Evolutionary conservation across 2,888 invertebrate genomes (phyloP).

Genomic region (Pegoplata infirma): DNA sequence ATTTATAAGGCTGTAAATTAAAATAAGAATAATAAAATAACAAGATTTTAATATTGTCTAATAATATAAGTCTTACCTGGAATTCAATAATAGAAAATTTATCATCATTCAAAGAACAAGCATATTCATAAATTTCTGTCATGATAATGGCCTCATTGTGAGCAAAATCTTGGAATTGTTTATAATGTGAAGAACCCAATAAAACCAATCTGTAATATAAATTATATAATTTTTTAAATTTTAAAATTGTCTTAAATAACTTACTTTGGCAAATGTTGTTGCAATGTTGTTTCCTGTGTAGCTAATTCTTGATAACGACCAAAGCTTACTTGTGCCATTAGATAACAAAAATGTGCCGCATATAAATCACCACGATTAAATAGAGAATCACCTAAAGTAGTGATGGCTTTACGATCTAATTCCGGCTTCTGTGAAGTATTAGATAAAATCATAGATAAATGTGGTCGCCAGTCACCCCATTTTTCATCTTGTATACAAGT

Average conservation of each 20-base stretch:
- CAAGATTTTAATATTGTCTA: not conserved
- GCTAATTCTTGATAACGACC: constrained; percentile 75
- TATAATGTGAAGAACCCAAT: constrained; percentile 86
- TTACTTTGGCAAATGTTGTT: constrained; percentile 72
- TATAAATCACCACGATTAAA: constrained; percentile 87
- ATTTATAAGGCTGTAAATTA: constrained; percentile 87
- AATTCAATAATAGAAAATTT: constrained; percentile 86
- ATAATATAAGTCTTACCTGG: constrained; percentile 82
- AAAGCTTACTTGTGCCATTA: constrained; percentile 82
- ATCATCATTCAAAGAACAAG: constrained; percentile 87
- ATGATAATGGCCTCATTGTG: constrained; percentile 92
- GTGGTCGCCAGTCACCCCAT: constrained; percentile 97
- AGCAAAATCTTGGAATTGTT: constrained; percentile 84
- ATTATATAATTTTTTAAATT: not conserved
- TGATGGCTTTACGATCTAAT: constrained; percentile 86
- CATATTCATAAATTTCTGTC: constrained; percentile 97
- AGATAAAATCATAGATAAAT: constrained; percentile 96
- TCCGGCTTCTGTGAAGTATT: constrained; percentile 88
- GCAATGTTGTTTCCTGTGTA: constrained; percentile 70
- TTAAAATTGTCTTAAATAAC: constrained; percentile 11
- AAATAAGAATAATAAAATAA: no score
- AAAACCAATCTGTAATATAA: constrained; percentile 84
- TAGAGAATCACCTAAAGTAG: constrained; percentile 86
- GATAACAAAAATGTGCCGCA: constrained; percentile 97
- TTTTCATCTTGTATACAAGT: constrained; percentile 83